Base-by-base conservation (phyloP, 92 coral and sea anemone genomes). In the Zoanthus sociatus region DNA sequence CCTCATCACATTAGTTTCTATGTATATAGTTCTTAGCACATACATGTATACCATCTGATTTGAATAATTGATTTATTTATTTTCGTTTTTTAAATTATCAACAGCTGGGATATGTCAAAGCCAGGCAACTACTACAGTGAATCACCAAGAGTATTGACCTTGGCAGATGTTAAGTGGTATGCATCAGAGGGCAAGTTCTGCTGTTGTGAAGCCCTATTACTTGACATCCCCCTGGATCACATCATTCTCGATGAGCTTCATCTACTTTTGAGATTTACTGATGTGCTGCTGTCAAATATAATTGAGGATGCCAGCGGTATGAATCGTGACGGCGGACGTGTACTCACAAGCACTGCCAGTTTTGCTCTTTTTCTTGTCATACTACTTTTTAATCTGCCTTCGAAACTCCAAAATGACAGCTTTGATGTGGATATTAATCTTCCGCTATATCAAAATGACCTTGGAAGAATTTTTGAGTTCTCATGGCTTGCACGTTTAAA, bases 211-310 rank as follows among this genome's bases (percentile, higher is more conserved):
- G 64, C 77, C 72, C 93, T 89, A 21, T 78, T 93, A 1, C 53
- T 91, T 48, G 86, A 91, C 76, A 74, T 91, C 10, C 89, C 91
- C 5, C 89, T 91, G 5, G 73, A 91, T 71, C 91, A 84, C 76
- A 71, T 79, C 18, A 81, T 88, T 90, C 61, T 92, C 75, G 70
- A 86, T 89, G 47, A 92, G 71, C 60, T 86, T 81, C 86, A 89
- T 73, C 87, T 91, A 5, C 86, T 92, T 16, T 78, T 92, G 48
- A 58, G 86, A 17, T 54, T 92, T 37, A 89, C 94, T 3, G 94
- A 92, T 74, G 82, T 92, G 46, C 74, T 89, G 46, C 82, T 88
- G 9, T 15, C 70, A 56, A 92, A 92, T 58, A 6, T 89, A 9
- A 75, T 89, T 11, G 92, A 92, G 87, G 89, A 91, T n/a, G n/a